Base-by-base conservation (phyloP, 2,888 invertebrate genomes). In the Melanotus villosus region DNA sequence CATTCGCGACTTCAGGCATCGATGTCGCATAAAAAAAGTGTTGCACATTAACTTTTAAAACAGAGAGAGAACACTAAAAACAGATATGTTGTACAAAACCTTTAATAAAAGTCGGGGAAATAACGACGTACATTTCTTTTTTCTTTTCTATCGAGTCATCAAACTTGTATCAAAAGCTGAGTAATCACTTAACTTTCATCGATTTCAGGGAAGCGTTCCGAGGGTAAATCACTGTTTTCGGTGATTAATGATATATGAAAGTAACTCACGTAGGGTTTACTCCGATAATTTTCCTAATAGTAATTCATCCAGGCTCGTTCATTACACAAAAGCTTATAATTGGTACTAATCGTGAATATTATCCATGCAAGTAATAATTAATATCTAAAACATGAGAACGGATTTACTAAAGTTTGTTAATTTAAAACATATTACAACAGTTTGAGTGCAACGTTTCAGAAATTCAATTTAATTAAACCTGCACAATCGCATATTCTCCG, bases 391-490 rank as follows among this genome's bases (percentile, higher is more conserved):
- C 19, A 43, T 43, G 18, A 16, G 10, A 43, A 43, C 23, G 12
- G 9, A n/a, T 23, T 47, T 12, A 23, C 23, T 3, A 1, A 47
- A 21, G 12, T 12, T 23, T 6, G 12, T 23, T 47, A 12, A 47
- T 47, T 21, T 23, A 26, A 4, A 21, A 23, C 47, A 26, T 47
- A 26, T 21, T 10, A n/a, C n/a, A 6, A 12, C 14, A 47, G 47
- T 47, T 47, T 21, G 21, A 47, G 47, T 47, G 47, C 23, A 23
- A 47, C 19, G 47, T 47, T 23, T 47, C 47, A 47, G 47, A 47
- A 47, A 47, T 47, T 47, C 47, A 47, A 47, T 47, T 47, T 47
- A 18, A 47, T 47, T 47, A 47, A 47, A 47, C n/a, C 47, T 9
- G 12, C 23, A 23, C 12, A 47, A 47, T 47, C 47, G 18, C 12